Conservation (phyloP, 2,888 invertebrate genomes). For the Macrosiphum euphorbiae region DNA sequence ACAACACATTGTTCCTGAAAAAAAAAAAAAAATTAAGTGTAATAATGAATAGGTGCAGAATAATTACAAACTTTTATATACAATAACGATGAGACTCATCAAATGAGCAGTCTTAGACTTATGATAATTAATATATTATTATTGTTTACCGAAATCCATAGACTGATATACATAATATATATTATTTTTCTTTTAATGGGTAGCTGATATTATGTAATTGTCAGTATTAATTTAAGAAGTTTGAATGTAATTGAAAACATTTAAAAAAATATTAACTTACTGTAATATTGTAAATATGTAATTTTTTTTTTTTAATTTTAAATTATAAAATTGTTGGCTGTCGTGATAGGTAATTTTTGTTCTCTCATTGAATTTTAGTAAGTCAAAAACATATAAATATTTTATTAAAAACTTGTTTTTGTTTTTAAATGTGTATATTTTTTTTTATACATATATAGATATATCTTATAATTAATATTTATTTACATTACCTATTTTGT, state of each 20-base stretch:
- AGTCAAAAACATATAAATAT: constrained; percentile 56
- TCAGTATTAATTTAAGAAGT: constrained; percentile 62
- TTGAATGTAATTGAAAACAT: constrained; percentile 47
- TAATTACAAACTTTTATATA: constrained; percentile 54
- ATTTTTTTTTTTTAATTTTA: constrained; percentile 51
- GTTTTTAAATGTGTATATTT: constrained; percentile 56
- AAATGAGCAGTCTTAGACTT: constrained; percentile 57
- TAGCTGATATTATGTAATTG: constrained; percentile 64
- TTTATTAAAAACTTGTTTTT: constrained; percentile 60
- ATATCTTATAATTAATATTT: constrained; percentile 60
- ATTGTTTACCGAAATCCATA: constrained; percentile 64
- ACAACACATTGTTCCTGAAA: constrained; percentile 60
- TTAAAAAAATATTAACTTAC: constrained; percentile 59
- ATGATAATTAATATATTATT: constrained; percentile 56
- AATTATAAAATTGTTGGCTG: constrained; percentile 63
- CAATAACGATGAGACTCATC: constrained; percentile 21
- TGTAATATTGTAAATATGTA: constrained; percentile 61
- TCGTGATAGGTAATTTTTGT: constrained; percentile 60
- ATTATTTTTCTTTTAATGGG: constrained; percentile 63
- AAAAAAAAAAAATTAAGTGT: constrained; percentile 33
- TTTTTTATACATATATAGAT: constrained; percentile 51
- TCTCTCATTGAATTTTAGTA: constrained; percentile 58
- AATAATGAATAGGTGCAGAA: constrained; percentile 43
- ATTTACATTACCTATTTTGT: constrained; percentile 50
- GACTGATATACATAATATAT: constrained; percentile 64